Evolutionary conservation across 2,113 vertebrate genomes (phyloP).

Genomic region (Solenodon paradoxus): DNA sequence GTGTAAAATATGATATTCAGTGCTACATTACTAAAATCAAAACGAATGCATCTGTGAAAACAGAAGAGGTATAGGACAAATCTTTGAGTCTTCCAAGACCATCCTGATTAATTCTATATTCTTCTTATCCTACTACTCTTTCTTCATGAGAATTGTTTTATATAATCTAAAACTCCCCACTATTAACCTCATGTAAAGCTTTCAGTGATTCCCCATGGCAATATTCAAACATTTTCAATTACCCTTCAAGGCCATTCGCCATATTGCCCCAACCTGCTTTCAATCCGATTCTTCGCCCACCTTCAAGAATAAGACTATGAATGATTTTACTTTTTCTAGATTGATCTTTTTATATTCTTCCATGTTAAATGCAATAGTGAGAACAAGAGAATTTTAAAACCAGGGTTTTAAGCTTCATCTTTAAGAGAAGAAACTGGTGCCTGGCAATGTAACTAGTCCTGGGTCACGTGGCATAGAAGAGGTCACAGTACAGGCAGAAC

Average conservation of each 20-base stretch:
- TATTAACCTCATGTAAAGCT: not conserved
- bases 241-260: not conserved
- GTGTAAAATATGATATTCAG: not conserved
- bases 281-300: not conserved
- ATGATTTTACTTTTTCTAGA: not conserved
- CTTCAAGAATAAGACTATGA: not conserved
- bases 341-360: not conserved
- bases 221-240: not conserved
- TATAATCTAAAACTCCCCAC: not conserved
- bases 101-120: not conserved
- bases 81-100: not conserved
- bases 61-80: not conserved
- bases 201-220: not conserved
- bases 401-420: not conserved
- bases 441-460: not conserved
- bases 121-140: not conserved
- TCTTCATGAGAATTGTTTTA: slow-evolving; percentile 32
- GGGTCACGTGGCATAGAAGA: not conserved
- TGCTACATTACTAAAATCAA: not conserved
- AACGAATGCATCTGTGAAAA: not conserved
- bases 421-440: not conserved
- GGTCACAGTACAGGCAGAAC: not conserved
- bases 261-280: not conserved
- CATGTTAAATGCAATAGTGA: not conserved
- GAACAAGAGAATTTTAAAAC: slow-evolving; percentile 6